A percentile compares a stretch with the other conserved stretches of the same genome.
Conservation (phyloP, 1,140 invertebrate species). For the Prorops nasuta region DNA sequence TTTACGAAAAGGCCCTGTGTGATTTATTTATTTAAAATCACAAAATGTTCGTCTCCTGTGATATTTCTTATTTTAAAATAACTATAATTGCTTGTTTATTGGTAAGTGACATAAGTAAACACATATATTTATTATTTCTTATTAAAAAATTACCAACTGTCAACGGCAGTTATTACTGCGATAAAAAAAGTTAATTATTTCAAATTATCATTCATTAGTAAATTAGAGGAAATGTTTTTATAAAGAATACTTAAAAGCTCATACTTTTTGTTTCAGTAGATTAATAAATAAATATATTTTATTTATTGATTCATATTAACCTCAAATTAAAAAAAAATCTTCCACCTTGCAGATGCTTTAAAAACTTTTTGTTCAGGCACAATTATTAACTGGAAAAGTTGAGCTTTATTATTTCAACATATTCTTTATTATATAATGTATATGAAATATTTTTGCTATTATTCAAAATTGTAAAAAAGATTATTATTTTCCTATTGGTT, state of each 20-base stretch:
- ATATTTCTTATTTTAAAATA: slow-evolving; percentile 37
- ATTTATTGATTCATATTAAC: too few relatives aligned
- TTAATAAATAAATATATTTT: neutral
- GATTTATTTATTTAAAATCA: slow-evolving; percentile 29
- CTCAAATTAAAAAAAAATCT: too few relatives aligned
- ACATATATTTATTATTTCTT: neutral
- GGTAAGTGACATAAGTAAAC: slow-evolving; percentile 32
- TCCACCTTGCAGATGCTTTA: too few relatives aligned
- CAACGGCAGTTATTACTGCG: too few relatives aligned
- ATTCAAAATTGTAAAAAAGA: too few relatives aligned
- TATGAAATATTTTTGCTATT: too few relatives aligned
- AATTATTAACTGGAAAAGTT: too few relatives aligned
- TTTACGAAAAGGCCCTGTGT: too few relatives aligned
- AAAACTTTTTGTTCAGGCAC: too few relatives aligned
- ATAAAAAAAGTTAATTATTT: neutral
- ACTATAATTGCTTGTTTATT: slow-evolving; percentile 33
- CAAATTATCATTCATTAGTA: neutral
- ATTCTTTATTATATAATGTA: too few relatives aligned
- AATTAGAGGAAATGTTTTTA: neutral
- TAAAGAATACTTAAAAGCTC: neutral
- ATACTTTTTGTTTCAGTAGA: neutral
- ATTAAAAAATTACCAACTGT: neutral
- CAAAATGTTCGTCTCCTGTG: slow-evolving; percentile 43
- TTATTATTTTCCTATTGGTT: too few relatives aligned
- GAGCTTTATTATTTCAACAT: too few relatives aligned